Evolutionary conservation across 1,140 invertebrate genomes (phyloP).

Genomic region (Temnothorax nylanderi): DNA sequence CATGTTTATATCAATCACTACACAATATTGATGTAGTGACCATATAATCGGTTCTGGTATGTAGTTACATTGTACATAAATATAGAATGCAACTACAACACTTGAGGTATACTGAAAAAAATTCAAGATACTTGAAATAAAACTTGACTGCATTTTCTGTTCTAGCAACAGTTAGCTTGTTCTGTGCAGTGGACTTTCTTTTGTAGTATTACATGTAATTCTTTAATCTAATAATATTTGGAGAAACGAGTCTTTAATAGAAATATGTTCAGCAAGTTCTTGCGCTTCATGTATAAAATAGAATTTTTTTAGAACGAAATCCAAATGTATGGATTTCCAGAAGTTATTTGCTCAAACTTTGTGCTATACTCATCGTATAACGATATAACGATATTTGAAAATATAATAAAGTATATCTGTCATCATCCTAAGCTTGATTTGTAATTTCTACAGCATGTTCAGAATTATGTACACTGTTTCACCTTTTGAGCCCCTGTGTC

Average conservation of each 20-base stretch:
- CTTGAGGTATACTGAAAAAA: neutral
- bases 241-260: slow-evolving; percentile 20
- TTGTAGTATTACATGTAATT: neutral
- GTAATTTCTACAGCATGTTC: slow-evolving; percentile 24
- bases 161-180: neutral
- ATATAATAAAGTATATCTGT: slow-evolving; percentile 62
- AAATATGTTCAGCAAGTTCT: slow-evolving; percentile 10
- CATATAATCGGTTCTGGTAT: neutral
- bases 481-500: slow-evolving; percentile 11
- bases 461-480: slow-evolving; percentile 44
- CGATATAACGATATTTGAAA: slow-evolving; percentile 53
- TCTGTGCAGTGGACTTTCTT: slow-evolving; percentile 19
- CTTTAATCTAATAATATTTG: neutral
- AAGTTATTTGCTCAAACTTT: slow-evolving; percentile 36
- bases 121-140: neutral
- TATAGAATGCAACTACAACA: slow-evolving; percentile 20
- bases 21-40: slow-evolving; percentile 20
- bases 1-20: neutral
- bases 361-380: slow-evolving; percentile 43
- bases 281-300: slow-evolving; percentile 30
- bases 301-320: slow-evolving; percentile 16
- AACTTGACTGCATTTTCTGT: neutral
- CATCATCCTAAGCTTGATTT: slow-evolving; percentile 41
- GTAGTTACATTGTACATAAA: slow-evolving; percentile 20
- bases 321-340: slow-evolving; percentile 28